These are phyloP conservation scores for Polydrusus pterygomalis DNA, from an alignment of 2,888 invertebrate species.

Conservation along the genomic window DNA sequence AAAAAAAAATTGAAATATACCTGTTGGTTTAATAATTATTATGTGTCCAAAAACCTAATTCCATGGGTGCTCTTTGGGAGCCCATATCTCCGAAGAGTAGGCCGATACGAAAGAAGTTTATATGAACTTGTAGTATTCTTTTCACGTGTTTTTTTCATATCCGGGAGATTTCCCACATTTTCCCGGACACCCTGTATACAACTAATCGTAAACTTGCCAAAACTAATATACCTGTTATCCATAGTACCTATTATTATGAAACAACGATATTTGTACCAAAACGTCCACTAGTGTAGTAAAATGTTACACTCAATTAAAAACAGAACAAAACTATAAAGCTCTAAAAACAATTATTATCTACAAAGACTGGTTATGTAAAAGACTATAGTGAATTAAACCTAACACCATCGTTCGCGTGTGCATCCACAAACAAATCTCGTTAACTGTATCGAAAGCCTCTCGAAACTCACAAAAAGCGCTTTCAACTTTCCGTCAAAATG, in stretches of 20 bases:
- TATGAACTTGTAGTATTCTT: too few species aligned
- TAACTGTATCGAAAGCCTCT: constrained; percentile 7
- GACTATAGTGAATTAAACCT: constrained; percentile 6
- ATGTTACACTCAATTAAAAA: constrained; percentile 19
- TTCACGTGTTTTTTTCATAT: too few species aligned
- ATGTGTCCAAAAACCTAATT: too few species aligned
- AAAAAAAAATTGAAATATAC: too few species aligned
- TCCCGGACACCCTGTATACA: background rate
- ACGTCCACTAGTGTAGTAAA: constrained; percentile 1
- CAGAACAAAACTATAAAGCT: constrained; percentile 27
- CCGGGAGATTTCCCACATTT: too few species aligned
- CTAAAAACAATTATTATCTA: background rate
- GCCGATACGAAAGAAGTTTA: too few species aligned
- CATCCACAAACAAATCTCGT: background rate
- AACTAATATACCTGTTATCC: background rate
- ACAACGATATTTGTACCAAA: constrained; percentile 16
- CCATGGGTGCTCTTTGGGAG: too few species aligned
- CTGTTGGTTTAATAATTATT: too few species aligned
- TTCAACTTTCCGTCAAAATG: constrained; percentile 76
- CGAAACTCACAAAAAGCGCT: constrained; percentile 30
- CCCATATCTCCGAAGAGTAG: too few species aligned
- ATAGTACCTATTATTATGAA: background rate
- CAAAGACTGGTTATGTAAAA: constrained; percentile 17
- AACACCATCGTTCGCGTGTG: background rate
- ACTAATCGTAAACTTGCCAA: background rate